A percentile compares a stretch with the other conserved stretches of the same genome.
Conservation (phyloP, 2,797 vertebrate genomes). For the Gallinago solitaria region DNA sequence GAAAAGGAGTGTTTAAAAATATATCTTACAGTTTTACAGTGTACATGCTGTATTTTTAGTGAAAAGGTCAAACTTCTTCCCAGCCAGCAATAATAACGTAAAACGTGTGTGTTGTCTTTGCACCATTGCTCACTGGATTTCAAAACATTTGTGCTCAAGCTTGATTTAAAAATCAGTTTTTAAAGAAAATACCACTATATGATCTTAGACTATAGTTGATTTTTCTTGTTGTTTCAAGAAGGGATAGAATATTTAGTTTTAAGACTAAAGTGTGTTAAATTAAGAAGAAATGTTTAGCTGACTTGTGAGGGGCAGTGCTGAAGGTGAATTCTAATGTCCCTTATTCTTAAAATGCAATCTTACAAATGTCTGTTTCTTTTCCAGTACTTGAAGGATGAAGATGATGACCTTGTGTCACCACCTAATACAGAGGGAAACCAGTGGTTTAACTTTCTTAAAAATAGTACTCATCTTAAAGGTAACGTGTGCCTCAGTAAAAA, state of each 20-base stretch:
- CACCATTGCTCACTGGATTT: neutral
- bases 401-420: conserved; percentile 94
- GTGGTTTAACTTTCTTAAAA: conserved; percentile 93
- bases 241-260: neutral
- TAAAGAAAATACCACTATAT: neutral
- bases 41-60: neutral
- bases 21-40: neutral
- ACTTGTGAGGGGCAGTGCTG: rapidly evolving
- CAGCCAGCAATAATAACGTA: neutral
- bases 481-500: neutral
- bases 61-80: neutral
- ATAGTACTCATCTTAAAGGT: conserved; percentile 91
- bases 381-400: conserved; percentile 98
- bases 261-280: neutral
- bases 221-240: neutral
- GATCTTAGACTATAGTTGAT: neutral
- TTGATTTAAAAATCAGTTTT: neutral
- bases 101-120: neutral
- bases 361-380: neutral
- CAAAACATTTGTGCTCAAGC: neutral
- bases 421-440: conserved; percentile 95
- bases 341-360: neutral
- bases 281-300: neutral
- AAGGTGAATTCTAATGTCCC: neutral
- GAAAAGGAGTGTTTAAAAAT: neutral